Base-by-base conservation (phyloP, 2,797 vertebrate genomes). In the Otolemur crassicaudatus region DNA sequence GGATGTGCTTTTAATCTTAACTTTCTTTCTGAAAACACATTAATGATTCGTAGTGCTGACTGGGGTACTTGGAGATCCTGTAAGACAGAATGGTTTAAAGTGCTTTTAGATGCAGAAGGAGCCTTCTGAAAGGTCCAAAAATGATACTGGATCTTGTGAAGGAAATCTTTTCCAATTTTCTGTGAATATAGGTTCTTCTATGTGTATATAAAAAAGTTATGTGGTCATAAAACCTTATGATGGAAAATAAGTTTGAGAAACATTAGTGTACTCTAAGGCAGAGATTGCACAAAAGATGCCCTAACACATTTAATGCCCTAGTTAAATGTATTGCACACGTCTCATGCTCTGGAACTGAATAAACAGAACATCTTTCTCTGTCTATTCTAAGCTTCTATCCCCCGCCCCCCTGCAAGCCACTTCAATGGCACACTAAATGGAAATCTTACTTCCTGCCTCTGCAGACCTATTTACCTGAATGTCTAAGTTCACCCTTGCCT, bases 401-500 rank as follows among this genome's bases (percentile, higher is more conserved):
- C 53, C 61, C 40, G 0, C 76, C 34, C 43, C 40, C 88, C 67
- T 29, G 23, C 86, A n/a, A 20, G 61, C 72, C 61, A 86, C 96
- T 97, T 97, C 90, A 94, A 1, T 61, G 65, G 80, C 76, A 73
- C 34, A 80, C 77, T 96, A 96, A 97, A 91, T 96, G 96, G 95
- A 95, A 96, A 91, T 91, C 91, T 97, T 94, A 91, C 67, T 97
- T 97, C 93, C 84, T 94, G 93, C 87, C 77, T 96, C 88, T 95
- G 87, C 65, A 96, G 93, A 94, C 95, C 93, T 95, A 76, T 97
- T 97, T 97, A 92, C 97, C 97, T 97, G 93, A 92, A 90, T 93
- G 93, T 94, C 94, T 87, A 40, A 87, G 90, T 53, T 93, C 61
- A 34, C 91, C 75, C 84, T 83, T 67, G 89, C 72, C 53, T 92